phyloP scores from a whole-genome alignment of 2,888 invertebrate genomes.

The Epirrhoe tristata region DNA sequence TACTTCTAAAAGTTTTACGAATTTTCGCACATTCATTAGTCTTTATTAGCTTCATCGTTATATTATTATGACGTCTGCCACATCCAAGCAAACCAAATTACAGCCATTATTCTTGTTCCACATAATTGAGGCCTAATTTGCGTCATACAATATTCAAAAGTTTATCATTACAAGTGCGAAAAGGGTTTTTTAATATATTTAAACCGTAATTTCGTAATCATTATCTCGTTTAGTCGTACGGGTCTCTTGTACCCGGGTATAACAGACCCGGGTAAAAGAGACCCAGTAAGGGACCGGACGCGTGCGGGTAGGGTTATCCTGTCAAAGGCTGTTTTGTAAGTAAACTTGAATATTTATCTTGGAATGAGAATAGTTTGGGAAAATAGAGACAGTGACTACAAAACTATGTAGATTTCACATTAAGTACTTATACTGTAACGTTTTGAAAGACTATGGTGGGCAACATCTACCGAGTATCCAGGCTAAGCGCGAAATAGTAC shows the following conservation, averaged over 20 bases:
- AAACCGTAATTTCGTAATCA: slow-evolving; percentile 16
- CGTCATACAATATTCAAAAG: slow-evolving; percentile 23
- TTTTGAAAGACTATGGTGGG: no score
- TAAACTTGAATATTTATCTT: slow-evolving; percentile 28
- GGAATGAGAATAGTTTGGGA: slow-evolving; percentile 24
- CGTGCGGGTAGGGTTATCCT: slow-evolving; percentile 30
- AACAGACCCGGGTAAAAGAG: slow-evolving; percentile 14
- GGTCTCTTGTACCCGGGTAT: slow-evolving; percentile 1
- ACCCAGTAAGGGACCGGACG: slow-evolving; percentile 3
- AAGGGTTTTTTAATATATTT: slow-evolving; percentile 27
- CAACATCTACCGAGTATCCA: no score
- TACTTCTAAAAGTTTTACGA: no score
- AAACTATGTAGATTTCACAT: background rate
- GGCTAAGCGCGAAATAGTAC: no score
- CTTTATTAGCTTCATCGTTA: background rate
- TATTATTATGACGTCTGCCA: background rate
- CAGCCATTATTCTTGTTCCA: background rate
- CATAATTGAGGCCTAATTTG: slow-evolving; percentile 27
- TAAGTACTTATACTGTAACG: background rate
- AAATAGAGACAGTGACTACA: slow-evolving; percentile 12
- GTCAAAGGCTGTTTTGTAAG: slow-evolving; percentile 34
- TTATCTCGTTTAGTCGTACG: slow-evolving; percentile 25
- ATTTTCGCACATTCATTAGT: background rate
- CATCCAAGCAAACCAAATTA: background rate
- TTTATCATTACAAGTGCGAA: slow-evolving; percentile 23